Evolutionary conservation across 2,888 invertebrate species (phyloP).

Genomic region (Drosophila atroscutellata): DNA sequence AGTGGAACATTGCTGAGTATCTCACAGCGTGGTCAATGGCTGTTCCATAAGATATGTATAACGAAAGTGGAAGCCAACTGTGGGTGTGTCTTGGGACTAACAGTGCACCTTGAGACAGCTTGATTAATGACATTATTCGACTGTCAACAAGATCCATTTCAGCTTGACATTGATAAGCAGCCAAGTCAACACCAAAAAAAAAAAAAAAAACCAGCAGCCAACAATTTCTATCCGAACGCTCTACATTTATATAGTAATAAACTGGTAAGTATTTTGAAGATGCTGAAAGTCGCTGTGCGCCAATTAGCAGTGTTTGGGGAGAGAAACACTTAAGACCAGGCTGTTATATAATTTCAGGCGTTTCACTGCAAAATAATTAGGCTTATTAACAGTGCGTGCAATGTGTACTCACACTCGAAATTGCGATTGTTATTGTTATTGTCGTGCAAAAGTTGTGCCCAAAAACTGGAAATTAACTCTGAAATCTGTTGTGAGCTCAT

Average conservation of each 20-base stretch:
- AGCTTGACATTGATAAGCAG: slow-evolving; percentile 68
- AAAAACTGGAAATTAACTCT: slow-evolving; percentile 74
- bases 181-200: slow-evolving; percentile 15
- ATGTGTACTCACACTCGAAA: slow-evolving; percentile 52
- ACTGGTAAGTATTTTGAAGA: slow-evolving; percentile 34
- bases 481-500: slow-evolving; percentile 80
- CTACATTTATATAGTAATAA: slow-evolving; percentile 37
- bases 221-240: slow-evolving; percentile 19
- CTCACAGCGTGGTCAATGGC: background rate
- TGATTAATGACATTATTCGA: slow-evolving; percentile 74
- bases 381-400: slow-evolving; percentile 75
- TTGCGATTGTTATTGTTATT: slow-evolving; percentile 74
- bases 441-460: slow-evolving; percentile 61
- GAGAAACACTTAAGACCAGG: slow-evolving; percentile 32
- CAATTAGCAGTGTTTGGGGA: slow-evolving; percentile 44
- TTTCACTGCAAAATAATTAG: slow-evolving; percentile 67
- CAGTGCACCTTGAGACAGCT: slow-evolving; percentile 69
- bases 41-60: background rate
- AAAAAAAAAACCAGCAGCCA: background rate
- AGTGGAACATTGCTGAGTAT: slow-evolving; percentile 22
- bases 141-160: slow-evolving; percentile 72
- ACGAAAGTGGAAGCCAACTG: slow-evolving; percentile 17
- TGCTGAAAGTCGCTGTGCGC: slow-evolving; percentile 23
- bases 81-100: slow-evolving; percentile 24
- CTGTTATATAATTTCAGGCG: slow-evolving; percentile 53